Evolutionary conservation across 1,140 invertebrate genomes (phyloP).

Genomic region (Lysiphlebus fabarum): DNA sequence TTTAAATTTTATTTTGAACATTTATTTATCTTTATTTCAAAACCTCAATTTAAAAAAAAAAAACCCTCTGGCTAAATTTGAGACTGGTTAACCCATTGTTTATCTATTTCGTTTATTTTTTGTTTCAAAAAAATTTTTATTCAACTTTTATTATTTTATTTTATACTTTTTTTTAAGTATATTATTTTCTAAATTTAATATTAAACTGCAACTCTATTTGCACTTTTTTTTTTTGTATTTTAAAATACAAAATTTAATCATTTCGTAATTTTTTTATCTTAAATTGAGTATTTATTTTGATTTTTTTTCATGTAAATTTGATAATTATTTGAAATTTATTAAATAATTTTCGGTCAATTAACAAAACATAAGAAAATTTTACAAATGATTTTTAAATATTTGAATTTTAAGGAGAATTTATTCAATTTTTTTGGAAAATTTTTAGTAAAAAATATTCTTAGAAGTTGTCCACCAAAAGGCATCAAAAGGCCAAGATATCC

Average conservation of each 20-base stretch:
- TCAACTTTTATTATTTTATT: background rate
- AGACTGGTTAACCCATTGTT: background rate
- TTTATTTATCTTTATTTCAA: background rate
- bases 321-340: no score
- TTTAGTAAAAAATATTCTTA: background rate
- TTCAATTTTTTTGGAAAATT: background rate
- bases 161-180: background rate
- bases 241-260: no score
- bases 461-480: constrained; percentile 6
- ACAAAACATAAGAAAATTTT: no score
- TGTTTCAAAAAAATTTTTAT: background rate
- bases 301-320: no score
- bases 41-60: background rate
- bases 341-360: no score
- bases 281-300: no score
- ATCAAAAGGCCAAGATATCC: constrained; percentile 20
- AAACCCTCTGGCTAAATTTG: constrained; percentile 11
- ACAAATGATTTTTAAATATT: no score
- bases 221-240: no score
- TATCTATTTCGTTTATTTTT: background rate
- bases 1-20: background rate
- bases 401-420: background rate
- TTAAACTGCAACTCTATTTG: no score
- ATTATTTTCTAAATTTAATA: no score
- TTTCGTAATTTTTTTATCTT: no score